Conservation (phyloP, 2,888 invertebrate genomes). For the Cheilosia pagana region DNA sequence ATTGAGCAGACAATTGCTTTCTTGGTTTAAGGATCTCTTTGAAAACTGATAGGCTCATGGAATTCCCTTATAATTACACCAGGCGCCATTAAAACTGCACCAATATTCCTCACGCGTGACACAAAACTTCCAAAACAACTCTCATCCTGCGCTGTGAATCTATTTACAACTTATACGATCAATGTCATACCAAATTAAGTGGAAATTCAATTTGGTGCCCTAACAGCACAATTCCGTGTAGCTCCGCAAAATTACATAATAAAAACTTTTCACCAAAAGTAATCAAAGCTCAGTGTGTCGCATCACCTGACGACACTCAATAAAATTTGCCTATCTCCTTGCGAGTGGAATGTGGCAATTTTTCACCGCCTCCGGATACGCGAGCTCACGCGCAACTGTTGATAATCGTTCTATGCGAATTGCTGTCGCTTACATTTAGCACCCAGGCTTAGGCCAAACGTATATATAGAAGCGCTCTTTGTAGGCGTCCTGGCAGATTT, state of each 20-base stretch:
- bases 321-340: slow-evolving; percentile 60
- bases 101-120: no score
- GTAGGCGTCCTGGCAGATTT: slow-evolving; percentile 13
- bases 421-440: slow-evolving; percentile 9
- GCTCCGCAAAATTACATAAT: slow-evolving; percentile 42
- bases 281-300: slow-evolving; percentile 43
- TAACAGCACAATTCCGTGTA: not conserved
- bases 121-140: no score
- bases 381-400: slow-evolving; percentile 40
- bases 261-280: slow-evolving; percentile 39
- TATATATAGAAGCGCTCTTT: not conserved
- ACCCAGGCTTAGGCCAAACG: not conserved
- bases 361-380: slow-evolving; percentile 10
- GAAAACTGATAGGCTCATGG: no score
- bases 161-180: slow-evolving; percentile 12
- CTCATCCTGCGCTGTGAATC: no score
- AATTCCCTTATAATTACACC: no score
- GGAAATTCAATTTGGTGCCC: slow-evolving; percentile 47
- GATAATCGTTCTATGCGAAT: slow-evolving; percentile 41
- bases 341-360: slow-evolving; percentile 17
- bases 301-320: slow-evolving; percentile 59
- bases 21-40: no score
- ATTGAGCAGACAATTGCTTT: no score
- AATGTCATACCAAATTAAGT: slow-evolving; percentile 47
- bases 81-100: no score